A percentile compares a stretch with the other conserved stretches of the same genome.
phyloP scores from a whole-genome alignment of 1,140 invertebrate genomes.

The Asobara japonica region DNA sequence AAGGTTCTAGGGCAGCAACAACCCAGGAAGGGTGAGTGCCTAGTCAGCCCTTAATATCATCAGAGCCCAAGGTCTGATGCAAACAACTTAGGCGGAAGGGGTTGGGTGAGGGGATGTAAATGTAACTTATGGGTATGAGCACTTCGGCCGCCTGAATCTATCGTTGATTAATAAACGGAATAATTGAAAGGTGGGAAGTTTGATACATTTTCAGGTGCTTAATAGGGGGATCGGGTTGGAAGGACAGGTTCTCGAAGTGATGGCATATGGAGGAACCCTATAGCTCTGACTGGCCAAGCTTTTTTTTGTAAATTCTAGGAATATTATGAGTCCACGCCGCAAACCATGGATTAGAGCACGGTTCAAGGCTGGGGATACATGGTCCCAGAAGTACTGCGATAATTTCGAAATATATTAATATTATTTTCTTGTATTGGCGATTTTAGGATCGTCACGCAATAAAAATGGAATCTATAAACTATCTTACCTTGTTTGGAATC shows the following conservation, averaged over 20 bases:
- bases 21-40: slow-evolving; percentile 48
- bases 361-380: too few species aligned
- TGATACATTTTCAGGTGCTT: neutral
- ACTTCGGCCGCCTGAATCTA: slow-evolving; percentile 53
- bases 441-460: too few species aligned
- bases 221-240: neutral
- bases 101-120: slow-evolving; percentile 35
- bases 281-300: too few species aligned
- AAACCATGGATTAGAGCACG: too few species aligned
- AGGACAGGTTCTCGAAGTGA: too few species aligned
- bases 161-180: slow-evolving; percentile 64
- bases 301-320: too few species aligned
- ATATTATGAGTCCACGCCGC: too few species aligned
- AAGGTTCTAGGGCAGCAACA: slow-evolving; percentile 16
- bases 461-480: neutral
- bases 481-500: slow-evolving; percentile 60
- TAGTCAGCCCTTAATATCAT: slow-evolving; percentile 65
- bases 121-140: slow-evolving; percentile 58
- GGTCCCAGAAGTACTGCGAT: too few species aligned
- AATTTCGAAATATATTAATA: too few species aligned
- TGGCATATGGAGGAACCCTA: too few species aligned
- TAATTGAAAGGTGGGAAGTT: slow-evolving; percentile 63
- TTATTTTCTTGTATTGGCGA: too few species aligned
- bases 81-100: slow-evolving; percentile 54
- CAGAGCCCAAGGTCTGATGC: slow-evolving; percentile 59